A percentile compares a stretch with the other conserved stretches of the same genome.
phyloP scores from a whole-genome alignment of 2,113 vertebrate genomes.

The Mesembrinibis cayennensis region DNA sequence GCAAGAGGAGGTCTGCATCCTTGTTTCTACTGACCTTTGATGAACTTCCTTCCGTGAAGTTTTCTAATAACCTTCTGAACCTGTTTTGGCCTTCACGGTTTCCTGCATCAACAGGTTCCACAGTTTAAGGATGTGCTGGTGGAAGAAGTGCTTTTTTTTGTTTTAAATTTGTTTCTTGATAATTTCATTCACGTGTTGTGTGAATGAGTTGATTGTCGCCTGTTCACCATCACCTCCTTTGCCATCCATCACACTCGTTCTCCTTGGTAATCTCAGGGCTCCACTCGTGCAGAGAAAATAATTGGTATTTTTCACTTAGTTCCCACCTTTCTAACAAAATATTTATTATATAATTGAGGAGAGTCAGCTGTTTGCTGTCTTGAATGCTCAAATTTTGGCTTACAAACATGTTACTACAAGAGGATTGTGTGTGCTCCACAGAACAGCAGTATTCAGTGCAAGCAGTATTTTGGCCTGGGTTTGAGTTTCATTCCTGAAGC shows the following conservation, averaged over 20 bases:
- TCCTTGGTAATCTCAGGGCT: background rate
- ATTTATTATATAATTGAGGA: background rate
- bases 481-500: background rate
- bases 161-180: background rate
- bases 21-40: background rate
- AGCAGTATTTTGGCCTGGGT: background rate
- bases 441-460: background rate
- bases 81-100: background rate
- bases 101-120: background rate
- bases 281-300: background rate
- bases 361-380: background rate
- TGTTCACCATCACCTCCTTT: background rate
- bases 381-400: background rate
- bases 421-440: background rate
- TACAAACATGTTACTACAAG: background rate
- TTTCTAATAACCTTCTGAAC: background rate
- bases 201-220: background rate
- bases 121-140: background rate
- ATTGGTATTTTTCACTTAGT: background rate
- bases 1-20: background rate
- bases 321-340: background rate
- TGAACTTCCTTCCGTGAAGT: background rate
- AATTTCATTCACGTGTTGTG: background rate
- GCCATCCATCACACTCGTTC: background rate
- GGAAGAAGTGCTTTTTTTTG: background rate